Conservation (phyloP, 2,888 invertebrate species). For the Eristalis arbustorum region DNA sequence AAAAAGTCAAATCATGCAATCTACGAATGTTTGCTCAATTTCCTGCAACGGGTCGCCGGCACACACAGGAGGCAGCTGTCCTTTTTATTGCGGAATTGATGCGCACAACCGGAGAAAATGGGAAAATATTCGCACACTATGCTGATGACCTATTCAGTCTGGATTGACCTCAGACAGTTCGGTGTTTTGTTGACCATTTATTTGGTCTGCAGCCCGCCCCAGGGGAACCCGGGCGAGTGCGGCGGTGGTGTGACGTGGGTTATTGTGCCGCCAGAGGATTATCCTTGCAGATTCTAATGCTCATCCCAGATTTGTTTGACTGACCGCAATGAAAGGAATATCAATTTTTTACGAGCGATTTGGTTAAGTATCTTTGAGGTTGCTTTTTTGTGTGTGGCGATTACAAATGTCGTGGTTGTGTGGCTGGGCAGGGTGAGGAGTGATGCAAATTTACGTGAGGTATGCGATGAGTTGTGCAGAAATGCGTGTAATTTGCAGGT, state of each 20-base stretch:
- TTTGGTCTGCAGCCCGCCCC: slow-evolving; percentile 34
- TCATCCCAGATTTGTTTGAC: slow-evolving; percentile 34
- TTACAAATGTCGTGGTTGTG: neutral
- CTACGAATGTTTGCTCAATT: slow-evolving; percentile 56
- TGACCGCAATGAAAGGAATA: slow-evolving; percentile 11
- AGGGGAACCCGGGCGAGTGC: slow-evolving; percentile 15
- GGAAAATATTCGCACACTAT: slow-evolving; percentile 54
- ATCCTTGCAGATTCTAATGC: slow-evolving; percentile 17
- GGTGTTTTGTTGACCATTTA: slow-evolving; percentile 67
- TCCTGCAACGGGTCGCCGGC: slow-evolving; percentile 53
- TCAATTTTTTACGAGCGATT: slow-evolving; percentile 11
- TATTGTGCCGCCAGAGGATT: neutral
- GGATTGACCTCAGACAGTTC: slow-evolving; percentile 60
- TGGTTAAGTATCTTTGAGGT: neutral
- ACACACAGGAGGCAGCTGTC: slow-evolving; percentile 55
- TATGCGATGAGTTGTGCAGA: neutral
- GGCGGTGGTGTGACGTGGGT: neutral
- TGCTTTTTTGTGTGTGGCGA: neutral
- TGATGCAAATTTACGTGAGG: neutral
- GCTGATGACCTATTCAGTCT: slow-evolving; percentile 63
- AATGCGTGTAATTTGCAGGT: neutral
- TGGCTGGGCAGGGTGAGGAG: neutral
- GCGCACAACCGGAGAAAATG: slow-evolving; percentile 49
- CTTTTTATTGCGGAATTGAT: slow-evolving; percentile 67
- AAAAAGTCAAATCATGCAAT: slow-evolving; percentile 50